Conservation (phyloP, 1,140 invertebrate genomes). For the Heliothis subflexa region DNA sequence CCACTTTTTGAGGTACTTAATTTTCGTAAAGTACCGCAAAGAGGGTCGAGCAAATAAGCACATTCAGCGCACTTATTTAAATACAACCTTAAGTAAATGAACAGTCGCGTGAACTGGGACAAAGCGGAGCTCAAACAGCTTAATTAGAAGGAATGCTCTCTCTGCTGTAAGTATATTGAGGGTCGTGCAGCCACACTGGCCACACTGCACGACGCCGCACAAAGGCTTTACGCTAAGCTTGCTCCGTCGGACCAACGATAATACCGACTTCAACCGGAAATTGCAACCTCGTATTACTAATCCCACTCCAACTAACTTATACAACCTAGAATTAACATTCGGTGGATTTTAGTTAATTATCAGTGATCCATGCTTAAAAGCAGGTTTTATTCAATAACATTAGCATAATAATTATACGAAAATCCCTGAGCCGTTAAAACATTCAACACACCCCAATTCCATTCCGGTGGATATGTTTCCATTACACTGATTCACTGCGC, state of each 20-base stretch:
- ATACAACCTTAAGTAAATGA: constrained; percentile 19
- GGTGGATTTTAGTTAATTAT: constrained; percentile 19
- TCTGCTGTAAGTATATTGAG: constrained; percentile 10
- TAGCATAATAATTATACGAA: neutral
- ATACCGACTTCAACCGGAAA: constrained; percentile 25
- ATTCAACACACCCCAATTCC: constrained; percentile 39
- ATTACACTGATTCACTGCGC: constrained; percentile 32
- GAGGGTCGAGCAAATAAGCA: constrained; percentile 6
- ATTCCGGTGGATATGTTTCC: constrained; percentile 40
- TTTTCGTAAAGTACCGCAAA: constrained; percentile 13
- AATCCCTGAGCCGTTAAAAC: constrained; percentile 24
- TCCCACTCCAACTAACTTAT: neutral
- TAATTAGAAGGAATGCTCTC: constrained; percentile 34
- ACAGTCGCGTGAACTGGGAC: constrained; percentile 6
- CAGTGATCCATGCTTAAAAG: constrained; percentile 3
- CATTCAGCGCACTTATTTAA: constrained; percentile 39
- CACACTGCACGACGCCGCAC: constrained; percentile 18
- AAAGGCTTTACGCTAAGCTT: constrained; percentile 41
- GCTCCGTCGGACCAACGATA: constrained; percentile 11
- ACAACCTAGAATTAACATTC: constrained; percentile 17
- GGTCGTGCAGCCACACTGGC: neutral
- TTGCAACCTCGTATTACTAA: constrained; percentile 15
- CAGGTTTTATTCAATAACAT: constrained; percentile 25
- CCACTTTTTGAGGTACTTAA: constrained; percentile 10
- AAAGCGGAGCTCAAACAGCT: constrained; percentile 29